Conservation (phyloP, 2,797 vertebrate species). For the Alca torda region DNA sequence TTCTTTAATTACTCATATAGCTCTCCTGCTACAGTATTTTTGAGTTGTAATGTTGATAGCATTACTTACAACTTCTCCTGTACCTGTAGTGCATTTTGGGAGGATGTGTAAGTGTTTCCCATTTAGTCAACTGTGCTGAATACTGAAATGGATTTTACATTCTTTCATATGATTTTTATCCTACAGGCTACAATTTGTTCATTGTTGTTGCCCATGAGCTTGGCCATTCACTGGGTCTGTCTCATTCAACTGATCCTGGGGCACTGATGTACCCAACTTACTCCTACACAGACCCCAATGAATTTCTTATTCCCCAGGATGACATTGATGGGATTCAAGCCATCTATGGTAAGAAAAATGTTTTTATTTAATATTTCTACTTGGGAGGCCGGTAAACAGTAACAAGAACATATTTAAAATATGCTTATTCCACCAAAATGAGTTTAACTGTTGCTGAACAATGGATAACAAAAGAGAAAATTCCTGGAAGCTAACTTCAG, state of each 20-base stretch:
- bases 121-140: background rate
- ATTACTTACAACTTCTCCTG: background rate
- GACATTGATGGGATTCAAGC: slow-evolving; percentile 92
- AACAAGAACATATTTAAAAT: background rate
- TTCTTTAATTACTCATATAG: background rate
- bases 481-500: background rate
- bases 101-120: background rate
- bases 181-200: slow-evolving; percentile 89
- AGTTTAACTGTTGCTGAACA: background rate
- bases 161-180: background rate
- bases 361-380: background rate
- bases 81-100: background rate
- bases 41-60: background rate
- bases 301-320: slow-evolving; percentile 85
- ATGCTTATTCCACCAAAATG: background rate
- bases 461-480: background rate
- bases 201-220: slow-evolving; percentile 91
- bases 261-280: slow-evolving; percentile 94
- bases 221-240: slow-evolving; percentile 92
- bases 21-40: background rate
- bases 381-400: background rate
- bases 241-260: slow-evolving; percentile 86
- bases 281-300: slow-evolving; percentile 74
- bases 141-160: background rate
- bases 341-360: slow-evolving; percentile 85